These are phyloP conservation scores for Ochropacha duplaris DNA, from an alignment of 2,888 invertebrate species.

Conservation along the genomic window DNA sequence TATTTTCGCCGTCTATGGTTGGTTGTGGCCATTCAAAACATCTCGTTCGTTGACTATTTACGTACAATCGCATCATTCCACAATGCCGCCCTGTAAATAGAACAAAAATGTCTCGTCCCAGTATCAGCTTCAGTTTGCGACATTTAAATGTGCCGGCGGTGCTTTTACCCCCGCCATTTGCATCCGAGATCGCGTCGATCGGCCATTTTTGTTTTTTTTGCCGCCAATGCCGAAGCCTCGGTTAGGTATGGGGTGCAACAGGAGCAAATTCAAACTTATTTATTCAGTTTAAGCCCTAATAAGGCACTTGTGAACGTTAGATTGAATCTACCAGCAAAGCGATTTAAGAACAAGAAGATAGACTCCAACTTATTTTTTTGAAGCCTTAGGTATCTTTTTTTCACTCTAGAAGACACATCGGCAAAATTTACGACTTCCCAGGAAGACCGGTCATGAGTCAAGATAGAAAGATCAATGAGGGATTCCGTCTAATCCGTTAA, in stretches of 20 bases:
- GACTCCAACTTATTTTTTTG: too few species aligned
- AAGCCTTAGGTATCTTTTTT: too few species aligned
- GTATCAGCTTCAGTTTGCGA: slow-evolving; percentile 62
- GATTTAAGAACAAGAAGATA: too few species aligned
- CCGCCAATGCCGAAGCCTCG: slow-evolving; percentile 45
- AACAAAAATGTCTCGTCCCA: slow-evolving; percentile 60
- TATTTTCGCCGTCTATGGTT: background rate
- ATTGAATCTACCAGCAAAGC: too few species aligned
- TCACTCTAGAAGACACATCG: too few species aligned
- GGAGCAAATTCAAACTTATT: too few species aligned
- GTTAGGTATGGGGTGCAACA: slow-evolving; percentile 27
- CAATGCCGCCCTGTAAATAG: slow-evolving; percentile 65
- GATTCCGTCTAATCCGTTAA: too few species aligned
- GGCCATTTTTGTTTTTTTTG: slow-evolving; percentile 66
- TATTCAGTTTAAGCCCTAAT: too few species aligned
- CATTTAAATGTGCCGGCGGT: slow-evolving; percentile 78
- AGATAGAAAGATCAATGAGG: too few species aligned
- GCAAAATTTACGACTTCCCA: too few species aligned
- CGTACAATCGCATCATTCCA: slow-evolving; percentile 45
- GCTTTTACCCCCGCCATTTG: slow-evolving; percentile 74
- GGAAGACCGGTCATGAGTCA: too few species aligned
- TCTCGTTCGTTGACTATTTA: slow-evolving; percentile 34
- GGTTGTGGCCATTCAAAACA: slow-evolving; percentile 25
- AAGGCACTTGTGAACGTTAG: too few species aligned
- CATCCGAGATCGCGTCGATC: slow-evolving; percentile 75